Evolutionary conservation across 2,113 vertebrate species (phyloP).

Genomic region (Sprattus sprattus): DNA sequence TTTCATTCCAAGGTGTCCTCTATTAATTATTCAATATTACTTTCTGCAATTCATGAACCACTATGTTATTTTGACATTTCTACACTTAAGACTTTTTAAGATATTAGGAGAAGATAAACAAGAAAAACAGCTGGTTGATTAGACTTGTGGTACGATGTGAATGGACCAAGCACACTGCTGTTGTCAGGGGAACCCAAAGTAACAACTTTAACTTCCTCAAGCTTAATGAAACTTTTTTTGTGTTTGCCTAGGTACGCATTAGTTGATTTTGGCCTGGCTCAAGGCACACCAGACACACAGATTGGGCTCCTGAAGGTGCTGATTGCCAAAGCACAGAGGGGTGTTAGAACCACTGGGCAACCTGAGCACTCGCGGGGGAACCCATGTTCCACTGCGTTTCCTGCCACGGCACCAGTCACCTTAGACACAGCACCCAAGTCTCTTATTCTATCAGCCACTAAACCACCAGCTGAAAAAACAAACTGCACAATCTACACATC

Average conservation of each 20-base stretch:
- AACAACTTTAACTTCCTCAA: no score
- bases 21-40: no score
- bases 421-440: slow-evolving; percentile 33
- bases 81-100: no score
- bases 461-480: slow-evolving; percentile 72
- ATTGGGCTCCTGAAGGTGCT: slow-evolving; percentile 90
- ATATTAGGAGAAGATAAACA: no score
- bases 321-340: slow-evolving; percentile 77
- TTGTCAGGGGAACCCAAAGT: no score
- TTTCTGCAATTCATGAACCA: no score
- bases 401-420: slow-evolving; percentile 40
- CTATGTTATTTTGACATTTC: no score
- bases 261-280: slow-evolving; percentile 96
- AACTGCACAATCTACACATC: slow-evolving; percentile 63
- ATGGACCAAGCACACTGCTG: no score
- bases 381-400: slow-evolving; percentile 57
- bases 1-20: no score
- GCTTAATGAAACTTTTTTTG: background rate
- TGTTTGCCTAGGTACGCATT: slow-evolving; percentile 81
- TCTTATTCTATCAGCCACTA: slow-evolving; percentile 61
- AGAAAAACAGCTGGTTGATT: no score
- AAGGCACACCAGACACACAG: slow-evolving; percentile 89
- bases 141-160: no score
- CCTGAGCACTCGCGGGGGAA: slow-evolving; percentile 60
- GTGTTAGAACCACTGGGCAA: slow-evolving; percentile 73